Percentiles rank a stretch among this genome's conserved stretches.
Conservation (phyloP, 2,797 vertebrate species). For the Cyclura pinguis region DNA sequence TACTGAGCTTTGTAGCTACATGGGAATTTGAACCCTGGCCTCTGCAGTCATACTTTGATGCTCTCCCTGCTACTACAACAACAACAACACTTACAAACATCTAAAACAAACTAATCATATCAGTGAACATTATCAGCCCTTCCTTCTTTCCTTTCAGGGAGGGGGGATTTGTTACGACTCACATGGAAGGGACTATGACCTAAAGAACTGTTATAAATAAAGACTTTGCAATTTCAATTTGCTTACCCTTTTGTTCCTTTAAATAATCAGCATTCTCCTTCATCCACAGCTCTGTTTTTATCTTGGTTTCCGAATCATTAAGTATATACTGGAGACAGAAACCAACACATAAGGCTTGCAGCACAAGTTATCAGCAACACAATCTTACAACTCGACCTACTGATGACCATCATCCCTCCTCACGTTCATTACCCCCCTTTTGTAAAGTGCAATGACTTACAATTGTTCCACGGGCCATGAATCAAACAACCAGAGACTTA, state of each 20-base stretch:
- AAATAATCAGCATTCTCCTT: constrained; percentile 95
- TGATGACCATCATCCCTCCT: too few relatives aligned
- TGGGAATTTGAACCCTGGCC: not conserved
- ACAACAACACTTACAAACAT: not conserved
- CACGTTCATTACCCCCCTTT: not conserved
- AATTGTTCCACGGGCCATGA: not conserved
- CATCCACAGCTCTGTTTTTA: constrained; percentile 97
- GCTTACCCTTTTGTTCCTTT: constrained; percentile 92
- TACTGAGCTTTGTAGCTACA: not conserved
- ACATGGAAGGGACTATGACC: too few relatives aligned
- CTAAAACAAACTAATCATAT: not conserved
- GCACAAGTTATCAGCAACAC: constrained; percentile 36
- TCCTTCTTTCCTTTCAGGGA: too few relatives aligned
- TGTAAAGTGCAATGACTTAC: not conserved
- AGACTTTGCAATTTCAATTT: not conserved
- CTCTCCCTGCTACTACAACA: too few relatives aligned
- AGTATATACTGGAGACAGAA: constrained; percentile 89
- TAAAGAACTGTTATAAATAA: constrained; percentile 3
- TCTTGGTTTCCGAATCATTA: constrained; percentile 88
- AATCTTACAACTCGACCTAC: not conserved
- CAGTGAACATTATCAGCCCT: not conserved
- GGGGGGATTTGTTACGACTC: too few relatives aligned
- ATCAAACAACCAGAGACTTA: not conserved
- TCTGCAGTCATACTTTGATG: not conserved
- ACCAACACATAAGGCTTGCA: constrained; percentile 61